Evolutionary conservation across 2,113 vertebrate genomes (phyloP), one percentile per base, ranked within the genome.

Genomic region (Urocolius indicus): DNA sequence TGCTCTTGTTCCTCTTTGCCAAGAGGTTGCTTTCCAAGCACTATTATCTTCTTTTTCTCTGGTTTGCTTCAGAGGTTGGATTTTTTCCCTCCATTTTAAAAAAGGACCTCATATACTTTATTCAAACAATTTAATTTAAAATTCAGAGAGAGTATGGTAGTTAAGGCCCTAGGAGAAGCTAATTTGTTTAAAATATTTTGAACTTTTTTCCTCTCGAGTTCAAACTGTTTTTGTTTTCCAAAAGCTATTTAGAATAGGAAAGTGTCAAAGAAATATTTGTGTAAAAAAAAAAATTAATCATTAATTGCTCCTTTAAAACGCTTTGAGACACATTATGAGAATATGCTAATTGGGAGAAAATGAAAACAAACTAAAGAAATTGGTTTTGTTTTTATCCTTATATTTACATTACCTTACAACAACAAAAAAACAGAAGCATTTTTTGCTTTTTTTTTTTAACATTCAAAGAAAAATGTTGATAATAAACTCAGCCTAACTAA

Each of bases 1-100:
- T 98, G 97, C 97, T 98, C 97, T 98, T 98, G 98, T 95, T 98
- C 97, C 97, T 98, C 98, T 97, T 97, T 97, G 98, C 98, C 97
- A 98, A 98, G 97, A 98, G 98, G 98, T 98, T 98, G 95, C 96
- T 97, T 98, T 98, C 98, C 97, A 97, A 98, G 95, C 26, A 74
- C 97, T 96, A 98, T 98, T 98, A 98, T 98, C 97, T 97, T 92
- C 93, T 89, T 97, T 97, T 91, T 97, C 96, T 97, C 91, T 93
- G 87, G 94, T 97, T 97, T 97, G 96, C 96, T 94, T 97, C 97
- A 96, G 94, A 97, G 96, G 93, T 95, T 96, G 85, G n/a, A 22
- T 46, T 54, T 6, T 41, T 68, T 89, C 90, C 80, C 89, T 89
- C 41, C 30, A 22, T 77, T 79, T 78, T 84, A n/a, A 96, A 97